Base-by-base conservation (phyloP, 2,113 vertebrate genomes). In the Noturus placidus region DNA sequence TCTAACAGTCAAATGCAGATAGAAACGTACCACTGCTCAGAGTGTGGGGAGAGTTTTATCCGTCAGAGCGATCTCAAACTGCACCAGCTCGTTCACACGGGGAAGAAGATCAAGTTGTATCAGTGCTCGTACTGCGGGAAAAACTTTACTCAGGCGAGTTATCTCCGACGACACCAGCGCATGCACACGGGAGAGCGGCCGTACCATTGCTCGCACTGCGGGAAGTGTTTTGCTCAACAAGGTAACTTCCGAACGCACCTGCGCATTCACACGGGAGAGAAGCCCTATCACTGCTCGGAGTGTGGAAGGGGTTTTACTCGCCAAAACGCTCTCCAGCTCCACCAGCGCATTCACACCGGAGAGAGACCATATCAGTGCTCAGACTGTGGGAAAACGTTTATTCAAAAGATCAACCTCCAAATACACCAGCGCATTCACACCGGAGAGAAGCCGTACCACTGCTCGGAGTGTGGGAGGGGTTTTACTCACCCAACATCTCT, bases 341-440 rank as follows among this genome's bases (percentile, higher is more conserved):
- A 81, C 79, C 79, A 81, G 79, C 79, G 79, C 56, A 59, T 81
- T 59, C 79, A 81, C 33, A 81, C 79, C 0, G 79, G 79, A 81
- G 79, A 81, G 20, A 59, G 79, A 13, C 79, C 79, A 22, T 81
- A 38, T 81, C 79, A 81, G 54, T 81, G 79, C 79, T 38, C 79
- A 6, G 79, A 81, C 19, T 81, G 79, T 25, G 79, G 79, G 20
- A 81, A 81, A 25, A 81, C 79, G 5, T 81, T 81, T 59, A 81
- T 81, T 38, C 79, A 81, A 81, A 81, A 81, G 56, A 81, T 81
- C 25, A 81, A 81, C 25, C 79, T 81, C 17, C 79, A 81, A 59
- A 81, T 81, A 25, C 79, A 81, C 33, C 54, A 81, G 79, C 79
- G 79, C 79, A 81, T 81, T 59, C 79, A 80, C 30, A 80, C 78